A percentile compares a stretch with the other conserved stretches of the same genome.
Evolutionary conservation across 2,113 vertebrate species (phyloP).

Genomic region (Hypanus sabinus): DNA sequence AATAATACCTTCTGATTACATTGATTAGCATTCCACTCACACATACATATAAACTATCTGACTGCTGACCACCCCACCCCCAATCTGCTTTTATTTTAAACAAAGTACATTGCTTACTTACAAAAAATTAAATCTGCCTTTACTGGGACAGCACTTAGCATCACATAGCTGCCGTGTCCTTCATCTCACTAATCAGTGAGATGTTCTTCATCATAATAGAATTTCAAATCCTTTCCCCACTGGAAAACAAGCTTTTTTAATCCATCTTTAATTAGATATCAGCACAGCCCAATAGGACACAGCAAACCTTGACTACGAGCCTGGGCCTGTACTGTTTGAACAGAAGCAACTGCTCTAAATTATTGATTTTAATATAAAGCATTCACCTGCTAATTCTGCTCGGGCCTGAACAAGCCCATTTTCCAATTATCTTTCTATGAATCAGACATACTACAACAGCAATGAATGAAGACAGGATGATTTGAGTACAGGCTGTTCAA

Average conservation of each 20-base stretch:
- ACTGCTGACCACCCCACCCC: background rate
- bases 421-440: constrained; percentile 26
- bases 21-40: background rate
- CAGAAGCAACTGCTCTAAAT: constrained; percentile 53
- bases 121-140: background rate
- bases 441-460: constrained; percentile 28
- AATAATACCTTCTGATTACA: background rate
- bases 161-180: constrained; percentile 56
- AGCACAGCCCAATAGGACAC: constrained; percentile 56
- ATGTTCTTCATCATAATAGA: constrained; percentile 59
- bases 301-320: constrained; percentile 47
- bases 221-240: constrained; percentile 58
- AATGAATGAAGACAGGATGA: constrained; percentile 22
- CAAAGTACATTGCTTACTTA: background rate
- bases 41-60: background rate
- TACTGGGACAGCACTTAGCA: background rate
- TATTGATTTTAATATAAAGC: constrained; percentile 55
- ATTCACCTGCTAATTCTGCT: constrained; percentile 22
- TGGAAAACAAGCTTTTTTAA: constrained; percentile 60
- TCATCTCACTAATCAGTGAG: constrained; percentile 51
- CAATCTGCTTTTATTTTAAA: background rate
- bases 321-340: constrained; percentile 53
- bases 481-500: constrained; percentile 30
- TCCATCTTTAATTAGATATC: constrained; percentile 60
- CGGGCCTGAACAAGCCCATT: constrained; percentile 22